Base-by-base conservation (phyloP, 2,113 vertebrate species). In the Pogona vitticeps region DNA sequence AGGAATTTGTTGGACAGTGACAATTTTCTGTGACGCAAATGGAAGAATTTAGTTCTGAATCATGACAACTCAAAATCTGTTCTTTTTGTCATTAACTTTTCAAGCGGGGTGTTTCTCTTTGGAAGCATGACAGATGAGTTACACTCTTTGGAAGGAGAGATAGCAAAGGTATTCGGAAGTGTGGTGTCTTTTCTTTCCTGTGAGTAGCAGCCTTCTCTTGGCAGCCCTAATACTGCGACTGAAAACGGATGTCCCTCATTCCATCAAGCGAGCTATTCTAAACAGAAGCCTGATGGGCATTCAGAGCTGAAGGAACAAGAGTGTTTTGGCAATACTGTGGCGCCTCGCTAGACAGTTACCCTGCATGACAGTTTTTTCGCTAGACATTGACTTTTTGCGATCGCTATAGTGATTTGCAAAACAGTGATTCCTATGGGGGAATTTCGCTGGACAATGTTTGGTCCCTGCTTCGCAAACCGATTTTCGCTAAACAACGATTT, bases 221-320 rank as follows among this genome's bases (percentile, higher is more conserved):
- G 67, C 46, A 63, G 7, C 71, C 13, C 8, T 80, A 52, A 0
- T 1, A 46, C 75, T 6, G 0, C 67, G 40, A 82, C 6, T 2
- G 46, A 77, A 46, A 26, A 61, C 89, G 65, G 85, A 40, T 56
- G 33, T 38, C 83, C 15, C 76, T 88, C 1, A 0, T 46, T 72
- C 59, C 33, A 7, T 56, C n/a, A 63, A 58, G 68, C 63, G 65
- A 52, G n/a, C 65, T 85, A 71, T 76, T 80, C 38, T 72, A 59
- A 68, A 84, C 58, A 84, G 86, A 52, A 68, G 2, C n/a, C 28
- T 70, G 63, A n/a, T 89, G 78, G 33, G 84, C 76, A 92, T 79
- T 67, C 46, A 15, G 46, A 36, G 2, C 1, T 42, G 36, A 36
- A 84, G 84, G 38, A 82, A 92, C 56, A 71, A 46, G 67, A 33